phyloP scores from a whole-genome alignment of 2,888 invertebrate species.

The Drosophila paranaensis region DNA sequence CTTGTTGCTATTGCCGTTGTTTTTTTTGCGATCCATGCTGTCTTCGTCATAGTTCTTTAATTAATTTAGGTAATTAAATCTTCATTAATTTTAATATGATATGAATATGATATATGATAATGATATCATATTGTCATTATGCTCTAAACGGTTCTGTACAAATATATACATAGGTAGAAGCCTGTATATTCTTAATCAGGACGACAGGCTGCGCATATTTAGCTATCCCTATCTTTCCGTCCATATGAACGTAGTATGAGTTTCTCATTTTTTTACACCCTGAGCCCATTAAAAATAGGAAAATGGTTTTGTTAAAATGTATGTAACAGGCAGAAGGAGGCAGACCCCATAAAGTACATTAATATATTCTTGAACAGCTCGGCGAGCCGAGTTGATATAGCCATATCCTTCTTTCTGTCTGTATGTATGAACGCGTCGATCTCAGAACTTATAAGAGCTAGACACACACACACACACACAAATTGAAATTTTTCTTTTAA shows the following conservation, averaged over 20 bases:
- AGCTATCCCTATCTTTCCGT: background rate
- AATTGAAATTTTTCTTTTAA: too few relatives aligned
- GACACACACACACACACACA: too few relatives aligned
- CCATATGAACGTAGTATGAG: background rate
- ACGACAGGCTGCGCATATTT: background rate
- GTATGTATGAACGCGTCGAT: too few relatives aligned
- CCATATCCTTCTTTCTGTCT: too few relatives aligned
- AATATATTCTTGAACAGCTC: too few relatives aligned
- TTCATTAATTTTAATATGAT: background rate
- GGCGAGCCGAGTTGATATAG: too few relatives aligned
- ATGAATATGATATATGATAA: background rate
- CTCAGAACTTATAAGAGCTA: too few relatives aligned
- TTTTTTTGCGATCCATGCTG: slow-evolving; percentile 19
- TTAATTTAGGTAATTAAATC: background rate
- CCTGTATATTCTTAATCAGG: background rate
- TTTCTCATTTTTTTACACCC: too few relatives aligned
- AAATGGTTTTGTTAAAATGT: too few relatives aligned
- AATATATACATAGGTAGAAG: background rate
- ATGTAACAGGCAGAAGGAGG: too few relatives aligned
- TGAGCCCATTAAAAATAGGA: too few relatives aligned
- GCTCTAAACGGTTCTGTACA: background rate
- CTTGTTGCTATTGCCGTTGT: slow-evolving; percentile 5
- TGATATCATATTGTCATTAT: background rate
- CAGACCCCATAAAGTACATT: too few relatives aligned
- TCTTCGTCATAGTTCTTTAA: slow-evolving; percentile 65